phyloP scores from a whole-genome alignment of 37 sponge, comb jelly and placozoan species.

The Tethya wilhelma region DNA sequence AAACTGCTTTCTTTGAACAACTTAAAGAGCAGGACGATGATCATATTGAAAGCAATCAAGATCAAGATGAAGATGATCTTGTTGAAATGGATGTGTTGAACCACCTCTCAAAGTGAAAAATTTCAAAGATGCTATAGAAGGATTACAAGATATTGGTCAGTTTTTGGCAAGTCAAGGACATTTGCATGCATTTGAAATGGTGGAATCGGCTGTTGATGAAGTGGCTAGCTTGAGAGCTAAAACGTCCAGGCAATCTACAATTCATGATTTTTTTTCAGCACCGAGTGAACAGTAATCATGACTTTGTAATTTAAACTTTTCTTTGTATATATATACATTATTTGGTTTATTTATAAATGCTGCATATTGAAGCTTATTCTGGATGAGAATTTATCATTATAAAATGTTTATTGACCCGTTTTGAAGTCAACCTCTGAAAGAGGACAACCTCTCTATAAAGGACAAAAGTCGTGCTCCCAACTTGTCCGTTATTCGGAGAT shows the following conservation, averaged over 20 bases:
- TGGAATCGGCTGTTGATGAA: not conserved
- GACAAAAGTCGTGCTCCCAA: not conserved
- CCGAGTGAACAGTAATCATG: not conserved
- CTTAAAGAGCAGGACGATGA: not conserved
- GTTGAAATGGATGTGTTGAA: constrained; percentile 1
- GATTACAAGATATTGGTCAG: not conserved
- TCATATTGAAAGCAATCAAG: too few relatives aligned
- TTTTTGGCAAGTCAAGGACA: not conserved
- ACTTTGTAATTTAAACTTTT: not conserved
- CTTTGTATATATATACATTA: not conserved
- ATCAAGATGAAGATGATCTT: not conserved
- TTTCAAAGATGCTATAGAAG: not conserved
- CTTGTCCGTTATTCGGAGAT: not conserved
- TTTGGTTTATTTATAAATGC: too few relatives aligned
- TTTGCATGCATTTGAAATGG: not conserved
- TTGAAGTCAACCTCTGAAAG: not conserved
- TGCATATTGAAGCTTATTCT: too few relatives aligned
- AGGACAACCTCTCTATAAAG: not conserved
- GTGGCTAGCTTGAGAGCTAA: not conserved
- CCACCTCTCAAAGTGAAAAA: not conserved
- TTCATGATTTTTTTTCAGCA: not conserved
- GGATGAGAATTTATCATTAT: not conserved
- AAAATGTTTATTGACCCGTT: not conserved
- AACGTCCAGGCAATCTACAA: not conserved
- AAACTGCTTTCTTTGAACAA: not conserved